Evolutionary conservation across 2,888 invertebrate genomes (phyloP).

Genomic region (Lamellibrachia columna): DNA sequence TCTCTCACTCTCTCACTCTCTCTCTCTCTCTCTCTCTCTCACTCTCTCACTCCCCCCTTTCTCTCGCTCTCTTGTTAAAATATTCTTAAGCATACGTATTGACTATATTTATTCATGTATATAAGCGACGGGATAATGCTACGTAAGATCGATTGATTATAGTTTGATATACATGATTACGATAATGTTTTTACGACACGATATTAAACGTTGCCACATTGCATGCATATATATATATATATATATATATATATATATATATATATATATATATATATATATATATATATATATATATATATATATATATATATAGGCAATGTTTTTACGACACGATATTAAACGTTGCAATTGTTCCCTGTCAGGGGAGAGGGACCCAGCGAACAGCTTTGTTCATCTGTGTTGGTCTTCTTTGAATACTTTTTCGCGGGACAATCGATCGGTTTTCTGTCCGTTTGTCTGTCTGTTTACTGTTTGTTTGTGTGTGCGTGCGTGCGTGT

Average conservation of each 20-base stretch:
- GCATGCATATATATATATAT: neutral
- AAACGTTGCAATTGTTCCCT: neutral
- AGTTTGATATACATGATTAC: neutral
- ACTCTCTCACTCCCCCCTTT: no score
- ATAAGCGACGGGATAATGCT: neutral
- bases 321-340: neutral
- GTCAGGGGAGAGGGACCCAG: neutral
- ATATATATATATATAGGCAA: no score
- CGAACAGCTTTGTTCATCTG: neutral
- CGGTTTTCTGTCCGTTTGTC: neutral
- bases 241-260: no score
- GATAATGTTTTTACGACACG: neutral
- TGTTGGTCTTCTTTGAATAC: neutral
- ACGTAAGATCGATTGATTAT: neutral
- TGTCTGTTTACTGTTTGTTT: neutral
- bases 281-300: no score
- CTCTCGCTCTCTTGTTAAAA: neutral
- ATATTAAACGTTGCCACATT: neutral
- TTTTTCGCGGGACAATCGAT: slow-evolving; percentile 16
- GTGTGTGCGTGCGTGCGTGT: neutral
- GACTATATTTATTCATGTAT: neutral
- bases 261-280: no score
- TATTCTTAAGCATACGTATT: neutral
- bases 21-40: no score
- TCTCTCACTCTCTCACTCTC: no score